Percentiles rank a stretch among this genome's conserved stretches.
These are phyloP conservation scores for Monopis laevigella DNA, from an alignment of 2,888 invertebrate species.

Conservation along the genomic window DNA sequence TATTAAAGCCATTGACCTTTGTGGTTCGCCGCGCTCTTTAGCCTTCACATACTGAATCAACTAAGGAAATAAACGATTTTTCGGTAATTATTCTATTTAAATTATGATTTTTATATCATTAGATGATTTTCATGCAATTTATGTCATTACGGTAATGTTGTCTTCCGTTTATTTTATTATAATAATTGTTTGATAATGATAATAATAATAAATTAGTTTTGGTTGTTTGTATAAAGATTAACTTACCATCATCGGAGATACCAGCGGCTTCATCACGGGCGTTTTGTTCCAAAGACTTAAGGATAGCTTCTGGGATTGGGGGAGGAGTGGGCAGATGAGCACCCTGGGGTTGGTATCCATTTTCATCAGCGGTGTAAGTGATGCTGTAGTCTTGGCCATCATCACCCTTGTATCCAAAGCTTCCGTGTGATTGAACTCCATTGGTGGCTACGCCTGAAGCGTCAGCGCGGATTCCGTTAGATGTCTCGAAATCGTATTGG, in stretches of 20 bases:
- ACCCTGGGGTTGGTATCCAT: conserved; percentile 54
- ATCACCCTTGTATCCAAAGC: conserved; percentile 58
- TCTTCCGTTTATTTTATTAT: no score
- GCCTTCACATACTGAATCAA: no score
- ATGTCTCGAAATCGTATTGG: conserved; percentile 56
- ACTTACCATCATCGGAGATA: conserved; percentile 58
- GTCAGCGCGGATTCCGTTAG: conserved; percentile 58
- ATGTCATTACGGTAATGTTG: no score
- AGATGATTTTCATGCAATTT: no score
- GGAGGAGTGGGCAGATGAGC: conserved; percentile 59
- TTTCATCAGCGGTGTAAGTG: conserved; percentile 59
- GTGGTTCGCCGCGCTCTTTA: no score
- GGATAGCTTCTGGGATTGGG: conserved; percentile 56
- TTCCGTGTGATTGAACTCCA: conserved; percentile 58
- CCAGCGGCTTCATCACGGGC: conserved; percentile 61
- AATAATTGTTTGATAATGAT: no score
- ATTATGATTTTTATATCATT: no score
- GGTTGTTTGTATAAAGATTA: not conserved
- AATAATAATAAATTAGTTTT: no score
- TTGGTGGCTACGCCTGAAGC: conserved; percentile 55
- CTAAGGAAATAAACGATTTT: no score
- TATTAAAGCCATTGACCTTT: no score
- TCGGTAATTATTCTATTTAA: no score
- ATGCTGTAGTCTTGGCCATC: conserved; percentile 62
- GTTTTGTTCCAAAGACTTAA: conserved; percentile 58